phyloP scores from a whole-genome alignment of 2,888 invertebrate genomes.

The Melanchra persicariae region DNA sequence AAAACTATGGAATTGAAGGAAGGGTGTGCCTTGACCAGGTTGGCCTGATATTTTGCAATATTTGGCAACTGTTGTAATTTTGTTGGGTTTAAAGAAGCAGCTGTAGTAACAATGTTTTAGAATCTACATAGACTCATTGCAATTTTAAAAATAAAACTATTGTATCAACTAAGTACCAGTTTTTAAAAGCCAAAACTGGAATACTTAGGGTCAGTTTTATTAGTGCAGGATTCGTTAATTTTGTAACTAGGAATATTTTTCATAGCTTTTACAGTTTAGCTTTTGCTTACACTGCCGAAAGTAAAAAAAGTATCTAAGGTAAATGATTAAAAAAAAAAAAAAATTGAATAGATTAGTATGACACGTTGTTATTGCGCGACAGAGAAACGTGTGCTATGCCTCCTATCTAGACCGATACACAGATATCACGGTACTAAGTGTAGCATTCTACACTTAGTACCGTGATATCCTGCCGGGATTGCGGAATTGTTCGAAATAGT shows the following conservation, averaged over 20 bases:
- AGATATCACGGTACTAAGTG: neutral
- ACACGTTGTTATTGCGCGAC: neutral
- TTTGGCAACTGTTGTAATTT: neutral
- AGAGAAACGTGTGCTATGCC: neutral
- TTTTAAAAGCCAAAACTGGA: neutral
- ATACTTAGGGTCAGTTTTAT: too few species aligned
- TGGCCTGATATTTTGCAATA: neutral
- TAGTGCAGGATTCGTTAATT: too few species aligned
- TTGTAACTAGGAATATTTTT: neutral
- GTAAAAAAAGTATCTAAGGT: neutral
- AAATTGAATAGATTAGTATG: neutral
- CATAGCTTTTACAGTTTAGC: neutral
- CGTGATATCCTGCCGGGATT: too few species aligned
- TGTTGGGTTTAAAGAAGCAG: too few species aligned
- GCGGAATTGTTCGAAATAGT: too few species aligned
- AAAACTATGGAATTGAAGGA: neutral
- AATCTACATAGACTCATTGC: too few species aligned
- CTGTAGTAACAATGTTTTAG: too few species aligned
- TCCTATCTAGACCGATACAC: slow-evolving; percentile 9
- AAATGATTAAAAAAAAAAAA: neutral
- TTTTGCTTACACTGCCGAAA: neutral
- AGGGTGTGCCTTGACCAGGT: too few species aligned
- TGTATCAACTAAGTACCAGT: neutral
- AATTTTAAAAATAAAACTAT: neutral
- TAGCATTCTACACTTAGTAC: too few species aligned